Evolutionary conservation across 2,113 vertebrate species (phyloP), one percentile per base, ranked within the genome.

Genomic region (Mastomys coucha): DNA sequence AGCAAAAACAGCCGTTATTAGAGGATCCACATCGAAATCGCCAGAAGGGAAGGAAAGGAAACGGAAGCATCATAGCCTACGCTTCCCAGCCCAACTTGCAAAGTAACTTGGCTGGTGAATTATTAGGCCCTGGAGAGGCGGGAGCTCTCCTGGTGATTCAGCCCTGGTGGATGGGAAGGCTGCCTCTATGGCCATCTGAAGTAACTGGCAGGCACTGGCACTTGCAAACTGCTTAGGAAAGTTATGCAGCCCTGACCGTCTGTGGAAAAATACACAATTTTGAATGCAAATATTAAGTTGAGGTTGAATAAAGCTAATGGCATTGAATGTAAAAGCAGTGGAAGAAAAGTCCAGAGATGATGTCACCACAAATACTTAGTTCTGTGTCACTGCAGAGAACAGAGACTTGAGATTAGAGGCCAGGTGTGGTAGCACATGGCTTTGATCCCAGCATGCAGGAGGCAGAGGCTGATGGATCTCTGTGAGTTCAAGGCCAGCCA

Each of bases 1-100:
- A 87, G 76, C 93, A 88, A 53, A 39, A 63, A 33, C 80, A 95
- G 75, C 51, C 5, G 16, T 60, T 92, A 33, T 92, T 91, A 93
- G 92, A 96, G 70, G 95, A 90, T 60, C 51, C 58, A 88, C 84
- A 88, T 45, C 51, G 31, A 94, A 91, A 75, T 88, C 1, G 0
- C 75, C 96, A 96, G 96, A 95, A 94, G 90, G 63, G 65, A 92
- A 78, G 45, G 81, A 58, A 70, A 73, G 22, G 14, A 56, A 91
- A 88, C 89, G 84, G 96, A 92, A 97, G 80, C 75, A 51, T 92
- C 56, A 69, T 89, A 94, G 20, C 91, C 94, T 80, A 88, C 7
- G n/a, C 75, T 75, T 60, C 28, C 80, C 1, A 75, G 31, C 77
- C 96, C 67, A 69, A 22, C 33, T 49, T 92, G 95, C 91, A 82